A percentile compares a stretch with the other conserved stretches of the same genome.
Evolutionary conservation across 2,888 invertebrate species (phyloP).

Genomic region (Archips xylosteana): DNA sequence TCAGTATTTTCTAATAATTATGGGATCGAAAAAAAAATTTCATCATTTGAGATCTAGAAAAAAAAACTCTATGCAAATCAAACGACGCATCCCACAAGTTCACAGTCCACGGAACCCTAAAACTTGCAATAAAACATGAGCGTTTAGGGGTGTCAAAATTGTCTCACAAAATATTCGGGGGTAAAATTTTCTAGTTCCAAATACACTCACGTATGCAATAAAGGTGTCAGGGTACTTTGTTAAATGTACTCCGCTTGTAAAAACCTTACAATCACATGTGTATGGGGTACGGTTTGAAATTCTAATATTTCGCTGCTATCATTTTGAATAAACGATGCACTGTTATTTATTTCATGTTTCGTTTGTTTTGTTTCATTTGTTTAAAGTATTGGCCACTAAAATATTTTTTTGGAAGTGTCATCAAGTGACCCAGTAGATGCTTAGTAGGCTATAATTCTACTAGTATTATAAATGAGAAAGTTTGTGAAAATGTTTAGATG

Average conservation of each 20-base stretch:
- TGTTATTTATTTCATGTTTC: slow-evolving; percentile 7
- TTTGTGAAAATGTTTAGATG: no score
- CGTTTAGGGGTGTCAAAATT: slow-evolving; percentile 78
- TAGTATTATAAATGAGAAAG: no score
- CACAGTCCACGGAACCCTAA: slow-evolving; percentile 29
- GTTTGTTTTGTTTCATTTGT: neutral
- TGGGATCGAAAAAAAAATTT: no score
- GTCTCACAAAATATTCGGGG: slow-evolving; percentile 66
- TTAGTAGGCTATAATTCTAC: no score
- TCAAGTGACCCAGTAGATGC: no score
- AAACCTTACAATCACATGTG: slow-evolving; percentile 31
- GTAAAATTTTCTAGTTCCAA: slow-evolving; percentile 67
- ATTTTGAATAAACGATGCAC: slow-evolving; percentile 23
- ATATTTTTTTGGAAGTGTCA: neutral
- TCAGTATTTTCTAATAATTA: no score
- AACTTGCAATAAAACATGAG: slow-evolving; percentile 69
- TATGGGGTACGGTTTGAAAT: slow-evolving; percentile 25
- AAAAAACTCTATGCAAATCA: neutral
- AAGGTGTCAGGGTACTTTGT: slow-evolving; percentile 67
- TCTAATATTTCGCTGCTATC: slow-evolving; percentile 27
- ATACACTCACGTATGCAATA: slow-evolving; percentile 76
- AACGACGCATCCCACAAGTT: slow-evolving; percentile 7
- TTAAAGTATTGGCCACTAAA: neutral
- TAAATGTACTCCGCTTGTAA: slow-evolving; percentile 57
- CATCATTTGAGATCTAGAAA: neutral